These are phyloP conservation scores for Centruroides vittatus DNA, from an alignment of 1,140 invertebrate genomes.

Conservation along the genomic window DNA sequence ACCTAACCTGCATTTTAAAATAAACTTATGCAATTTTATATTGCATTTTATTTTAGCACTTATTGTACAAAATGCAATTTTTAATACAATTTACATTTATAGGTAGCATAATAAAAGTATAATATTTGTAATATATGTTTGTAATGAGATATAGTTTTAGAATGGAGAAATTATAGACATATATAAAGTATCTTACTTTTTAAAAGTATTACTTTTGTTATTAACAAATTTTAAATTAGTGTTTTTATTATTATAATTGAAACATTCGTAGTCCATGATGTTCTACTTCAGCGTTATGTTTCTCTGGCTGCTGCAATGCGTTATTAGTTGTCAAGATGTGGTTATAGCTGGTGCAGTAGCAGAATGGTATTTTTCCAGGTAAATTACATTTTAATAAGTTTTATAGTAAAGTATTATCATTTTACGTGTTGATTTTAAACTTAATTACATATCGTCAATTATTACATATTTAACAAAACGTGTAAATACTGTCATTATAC, in stretches of 20 bases:
- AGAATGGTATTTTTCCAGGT: constrained; percentile 65
- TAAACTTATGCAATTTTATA: too few relatives aligned
- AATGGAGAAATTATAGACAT: too few relatives aligned
- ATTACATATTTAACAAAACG: not conserved
- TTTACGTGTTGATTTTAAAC: too few relatives aligned
- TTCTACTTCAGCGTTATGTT: constrained; percentile 42
- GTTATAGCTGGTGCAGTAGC: constrained; percentile 54
- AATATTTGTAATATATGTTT: too few relatives aligned
- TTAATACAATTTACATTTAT: too few relatives aligned
- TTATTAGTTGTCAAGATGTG: constrained; percentile 58
- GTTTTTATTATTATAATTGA: constrained; percentile 20
- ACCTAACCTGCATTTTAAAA: too few relatives aligned
- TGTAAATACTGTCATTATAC: not conserved
- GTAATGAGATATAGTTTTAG: too few relatives aligned
- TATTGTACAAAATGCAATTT: too few relatives aligned
- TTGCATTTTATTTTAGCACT: too few relatives aligned
- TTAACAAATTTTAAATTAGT: not conserved
- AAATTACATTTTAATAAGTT: constrained; percentile 4
- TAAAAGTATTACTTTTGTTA: constrained; percentile 9
- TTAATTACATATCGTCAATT: not conserved
- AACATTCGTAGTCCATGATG: constrained; percentile 13
- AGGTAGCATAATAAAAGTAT: too few relatives aligned
- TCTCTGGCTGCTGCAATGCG: constrained; percentile 56
- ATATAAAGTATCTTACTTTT: not conserved
- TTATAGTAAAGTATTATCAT: too few relatives aligned